Conservation (phyloP, 1,140 invertebrate species). For the Solen grandis region DNA sequence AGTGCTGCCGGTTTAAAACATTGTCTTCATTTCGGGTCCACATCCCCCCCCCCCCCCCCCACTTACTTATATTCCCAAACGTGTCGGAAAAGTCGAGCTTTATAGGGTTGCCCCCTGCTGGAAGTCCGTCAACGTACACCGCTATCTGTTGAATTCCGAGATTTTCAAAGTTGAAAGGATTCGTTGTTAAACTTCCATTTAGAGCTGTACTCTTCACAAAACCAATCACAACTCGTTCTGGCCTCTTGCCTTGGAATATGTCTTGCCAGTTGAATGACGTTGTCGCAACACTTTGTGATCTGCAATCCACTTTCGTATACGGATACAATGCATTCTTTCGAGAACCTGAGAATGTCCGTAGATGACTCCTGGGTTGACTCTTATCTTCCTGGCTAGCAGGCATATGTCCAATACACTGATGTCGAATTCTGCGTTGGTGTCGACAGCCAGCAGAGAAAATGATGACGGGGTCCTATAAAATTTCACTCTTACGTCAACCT, state of each 20-base stretch:
- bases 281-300: background rate
- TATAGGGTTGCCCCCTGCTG: slow-evolving; percentile 5
- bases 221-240: too few species aligned
- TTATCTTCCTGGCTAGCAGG: background rate
- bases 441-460: background rate
- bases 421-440: background rate
- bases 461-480: slow-evolving; percentile 1
- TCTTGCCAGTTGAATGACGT: background rate
- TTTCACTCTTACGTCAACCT: background rate
- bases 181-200: too few species aligned
- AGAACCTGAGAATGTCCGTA: background rate
- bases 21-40: too few species aligned
- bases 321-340: background rate
- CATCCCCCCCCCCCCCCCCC: too few species aligned
- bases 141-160: too few species aligned
- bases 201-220: background rate
- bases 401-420: background rate
- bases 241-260: too few species aligned
- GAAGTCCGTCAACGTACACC: background rate
- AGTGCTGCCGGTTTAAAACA: too few species aligned
- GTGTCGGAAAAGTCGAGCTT: too few species aligned
- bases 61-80: too few species aligned
- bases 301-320: background rate
- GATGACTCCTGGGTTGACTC: background rate
- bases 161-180: too few species aligned